Evolutionary conservation across 2,888 invertebrate genomes (phyloP), one percentile per base, ranked within the genome.

Genomic region (Dione juno): DNA sequence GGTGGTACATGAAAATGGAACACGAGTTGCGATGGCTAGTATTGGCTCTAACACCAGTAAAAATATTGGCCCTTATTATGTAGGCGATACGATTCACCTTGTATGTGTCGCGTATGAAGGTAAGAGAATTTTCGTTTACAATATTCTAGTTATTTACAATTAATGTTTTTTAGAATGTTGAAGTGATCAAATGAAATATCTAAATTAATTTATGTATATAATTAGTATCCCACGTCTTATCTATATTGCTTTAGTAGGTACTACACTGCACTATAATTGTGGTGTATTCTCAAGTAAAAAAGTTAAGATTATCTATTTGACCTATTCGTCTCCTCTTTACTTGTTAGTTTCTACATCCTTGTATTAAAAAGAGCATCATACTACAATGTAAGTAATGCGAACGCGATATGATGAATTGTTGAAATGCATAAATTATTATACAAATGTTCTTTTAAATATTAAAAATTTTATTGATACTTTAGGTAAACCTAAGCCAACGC

Each of bases 81-180:
- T 97, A 86, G 97, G 97, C 61, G 95, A 96, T 71, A 95, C 96
- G 45, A 94, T 97, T 74, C 95, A 96, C 84, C 96, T 98, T 76
- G 96, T 96, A 78, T 98, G 98, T 89, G 96, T 97, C 78, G 96
- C 96, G 73, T 95, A 95, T 79, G 97, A 97, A 92, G 97, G 97
- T 97, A 94, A 94, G 72, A 14, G 11, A 8, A 50, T 50, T 48
- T 61, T 21, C 11, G 37, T 37, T 64, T 35, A 59, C 21, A 41
- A 41, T 41, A 41, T 41, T 41, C 1, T 41, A 41, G 7, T n/a
- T n/a, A n/a, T n/a, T n/a, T n/a, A n/a, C n/a, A n/a, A n/a, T n/a
- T n/a, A n/a, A n/a, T n/a, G n/a, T n/a, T n/a, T n/a, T n/a, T n/a
- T 28, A 28, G 2, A 28, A 28, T 28, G 2, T 3, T 28, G 28